These are phyloP conservation scores for Castor canadensis DNA, from an alignment of 2,113 vertebrate genomes.

Conservation along the genomic window DNA sequence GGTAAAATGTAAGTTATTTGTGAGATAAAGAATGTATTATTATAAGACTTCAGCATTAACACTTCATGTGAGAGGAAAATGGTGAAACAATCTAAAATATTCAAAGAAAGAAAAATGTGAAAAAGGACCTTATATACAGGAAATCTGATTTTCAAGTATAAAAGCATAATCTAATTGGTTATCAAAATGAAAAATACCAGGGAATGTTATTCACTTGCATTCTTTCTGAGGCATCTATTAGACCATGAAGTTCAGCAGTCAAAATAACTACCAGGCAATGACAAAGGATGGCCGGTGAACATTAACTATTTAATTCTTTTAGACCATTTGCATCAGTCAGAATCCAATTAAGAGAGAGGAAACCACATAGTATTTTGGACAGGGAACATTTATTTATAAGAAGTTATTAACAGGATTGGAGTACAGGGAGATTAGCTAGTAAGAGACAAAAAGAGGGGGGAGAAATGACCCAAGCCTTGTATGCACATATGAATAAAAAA, in stretches of 20 bases:
- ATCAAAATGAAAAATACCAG: too few species aligned
- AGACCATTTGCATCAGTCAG: neutral
- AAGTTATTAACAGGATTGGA: neutral
- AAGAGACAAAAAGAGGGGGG: neutral
- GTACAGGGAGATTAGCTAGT: neutral
- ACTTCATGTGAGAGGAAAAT: neutral
- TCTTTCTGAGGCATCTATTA: neutral
- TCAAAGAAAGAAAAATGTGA: neutral
- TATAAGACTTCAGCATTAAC: neutral
- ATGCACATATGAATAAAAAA: too few species aligned
- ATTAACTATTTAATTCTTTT: neutral
- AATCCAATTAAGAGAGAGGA: neutral
- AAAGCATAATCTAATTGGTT: too few species aligned
- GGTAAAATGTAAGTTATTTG: neutral
- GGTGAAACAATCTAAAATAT: neutral
- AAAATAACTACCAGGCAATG: neutral
- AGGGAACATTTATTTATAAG: neutral
- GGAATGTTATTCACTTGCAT: too few species aligned
- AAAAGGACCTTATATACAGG: too few species aligned
- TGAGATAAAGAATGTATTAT: neutral
- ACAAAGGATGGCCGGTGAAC: neutral
- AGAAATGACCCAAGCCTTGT: too few species aligned
- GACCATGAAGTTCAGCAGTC: neutral
- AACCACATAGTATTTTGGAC: neutral
- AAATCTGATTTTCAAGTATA: too few species aligned